Evolutionary conservation across 1,140 invertebrate genomes (phyloP).

Genomic region (Sesamia nonagrioides): DNA sequence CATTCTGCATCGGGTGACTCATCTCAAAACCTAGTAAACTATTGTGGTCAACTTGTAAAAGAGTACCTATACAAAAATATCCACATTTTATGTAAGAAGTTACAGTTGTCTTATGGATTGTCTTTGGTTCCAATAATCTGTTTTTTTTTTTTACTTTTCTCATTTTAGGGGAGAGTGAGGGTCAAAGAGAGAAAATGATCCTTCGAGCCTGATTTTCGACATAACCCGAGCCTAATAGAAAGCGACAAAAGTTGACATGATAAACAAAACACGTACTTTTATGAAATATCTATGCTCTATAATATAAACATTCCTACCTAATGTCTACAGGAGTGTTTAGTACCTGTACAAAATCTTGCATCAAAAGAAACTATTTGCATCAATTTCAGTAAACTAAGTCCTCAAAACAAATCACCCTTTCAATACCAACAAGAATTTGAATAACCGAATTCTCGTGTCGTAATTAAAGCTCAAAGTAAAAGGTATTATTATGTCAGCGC

Average conservation of each 20-base stretch:
- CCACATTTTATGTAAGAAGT: background rate
- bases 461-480: conserved; percentile 59
- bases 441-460: conserved; percentile 35
- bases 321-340: too few relatives aligned
- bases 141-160: too few relatives aligned
- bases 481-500: conserved; percentile 71
- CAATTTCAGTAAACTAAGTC: background rate
- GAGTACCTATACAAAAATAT: background rate
- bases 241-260: too few relatives aligned
- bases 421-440: conserved; percentile 12
- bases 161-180: too few relatives aligned
- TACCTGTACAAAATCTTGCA: background rate
- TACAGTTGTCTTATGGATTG: background rate
- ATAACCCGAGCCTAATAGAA: too few relatives aligned
- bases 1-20: conserved; percentile 1
- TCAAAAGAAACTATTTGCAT: background rate
- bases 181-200: too few relatives aligned
- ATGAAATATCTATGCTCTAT: too few relatives aligned
- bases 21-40: background rate
- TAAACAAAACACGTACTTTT: too few relatives aligned
- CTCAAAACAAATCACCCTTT: conserved; percentile 30
- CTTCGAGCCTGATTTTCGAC: background rate
- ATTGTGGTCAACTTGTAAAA: background rate
- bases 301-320: too few relatives aligned
- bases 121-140: background rate